A percentile compares a stretch with the other conserved stretches of the same genome.
Conservation (phyloP, 2,888 invertebrate genomes). For the Carterocephalus palaemon region DNA sequence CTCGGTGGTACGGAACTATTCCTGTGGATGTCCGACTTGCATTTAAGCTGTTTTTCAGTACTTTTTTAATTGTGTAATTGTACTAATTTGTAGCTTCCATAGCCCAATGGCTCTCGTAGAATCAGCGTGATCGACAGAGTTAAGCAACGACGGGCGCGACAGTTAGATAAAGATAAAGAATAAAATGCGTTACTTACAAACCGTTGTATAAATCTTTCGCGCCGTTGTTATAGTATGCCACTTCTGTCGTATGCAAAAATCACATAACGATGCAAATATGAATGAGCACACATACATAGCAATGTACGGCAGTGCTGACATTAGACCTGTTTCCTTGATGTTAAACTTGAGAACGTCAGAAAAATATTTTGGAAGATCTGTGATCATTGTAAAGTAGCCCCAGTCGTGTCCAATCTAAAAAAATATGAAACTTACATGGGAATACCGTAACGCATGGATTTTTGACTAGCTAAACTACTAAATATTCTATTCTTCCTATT, state of each 20-base stretch:
- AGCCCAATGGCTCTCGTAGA: no score
- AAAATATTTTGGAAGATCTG: constrained; percentile 84
- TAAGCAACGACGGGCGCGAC: no score
- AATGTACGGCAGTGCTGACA: constrained; percentile 82
- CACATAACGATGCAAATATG: constrained; percentile 81
- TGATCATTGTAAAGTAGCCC: constrained; percentile 84
- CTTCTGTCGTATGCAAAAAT: constrained; percentile 79
- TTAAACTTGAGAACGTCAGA: constrained; percentile 81
- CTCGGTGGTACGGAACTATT: no score
- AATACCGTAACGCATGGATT: no score
- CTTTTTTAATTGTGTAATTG: no score
- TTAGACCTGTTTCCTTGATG: constrained; percentile 80
- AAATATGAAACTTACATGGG: constrained; percentile 4
- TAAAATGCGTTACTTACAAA: constrained; percentile 71
- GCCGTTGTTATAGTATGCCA: constrained; percentile 78
- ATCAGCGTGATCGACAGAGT: no score
- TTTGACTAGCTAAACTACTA: no score
- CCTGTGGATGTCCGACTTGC: no score
- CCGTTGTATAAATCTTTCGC: constrained; percentile 82
- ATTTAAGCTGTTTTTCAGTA: no score
- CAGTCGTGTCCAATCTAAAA: constrained; percentile 82
- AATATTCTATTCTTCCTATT: no score
- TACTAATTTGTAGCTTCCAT: neutral
- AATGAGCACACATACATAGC: constrained; percentile 82
- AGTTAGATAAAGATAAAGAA: neutral